Conservation (phyloP, 1,140 invertebrate genomes). For the Drosophila repleta region DNA sequence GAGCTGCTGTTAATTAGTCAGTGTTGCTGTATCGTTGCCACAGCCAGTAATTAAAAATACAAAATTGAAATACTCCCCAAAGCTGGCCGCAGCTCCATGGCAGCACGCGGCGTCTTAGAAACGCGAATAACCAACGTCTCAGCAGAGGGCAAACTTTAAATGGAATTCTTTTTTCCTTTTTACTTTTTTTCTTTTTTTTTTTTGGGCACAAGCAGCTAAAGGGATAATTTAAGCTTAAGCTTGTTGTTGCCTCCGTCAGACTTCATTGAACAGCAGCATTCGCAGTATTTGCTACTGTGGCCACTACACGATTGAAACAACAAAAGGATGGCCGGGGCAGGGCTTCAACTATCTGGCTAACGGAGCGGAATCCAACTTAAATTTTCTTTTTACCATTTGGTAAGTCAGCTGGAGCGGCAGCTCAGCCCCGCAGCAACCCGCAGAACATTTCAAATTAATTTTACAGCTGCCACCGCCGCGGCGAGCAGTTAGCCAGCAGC, state of each 20-base stretch:
- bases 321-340: neutral
- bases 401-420: neutral
- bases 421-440: constrained; percentile 18
- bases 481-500: constrained; percentile 35
- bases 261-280: no score
- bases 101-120: constrained; percentile 3
- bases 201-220: neutral
- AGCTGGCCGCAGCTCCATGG: neutral
- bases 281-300: no score
- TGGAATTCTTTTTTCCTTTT: constrained; percentile 1
- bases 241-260: neutral
- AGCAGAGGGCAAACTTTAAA: constrained; percentile 4
- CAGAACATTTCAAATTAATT: constrained; percentile 76
- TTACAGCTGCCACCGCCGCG: constrained; percentile 57
- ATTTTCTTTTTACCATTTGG: constrained; percentile 40
- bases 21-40: constrained; percentile 38
- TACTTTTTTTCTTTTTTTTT: neutral
- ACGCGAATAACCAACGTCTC: neutral
- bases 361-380: constrained; percentile 42
- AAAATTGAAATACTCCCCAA: constrained; percentile 30
- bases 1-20: constrained; percentile 42
- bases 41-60: constrained; percentile 50
- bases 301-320: neutral
- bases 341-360: constrained; percentile 22
- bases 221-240: constrained; percentile 7